A percentile compares a stretch with the other conserved stretches of the same genome.
These are phyloP conservation scores for Luperina nickerlii DNA, from an alignment of 2,888 invertebrate genomes.

Conservation along the genomic window DNA sequence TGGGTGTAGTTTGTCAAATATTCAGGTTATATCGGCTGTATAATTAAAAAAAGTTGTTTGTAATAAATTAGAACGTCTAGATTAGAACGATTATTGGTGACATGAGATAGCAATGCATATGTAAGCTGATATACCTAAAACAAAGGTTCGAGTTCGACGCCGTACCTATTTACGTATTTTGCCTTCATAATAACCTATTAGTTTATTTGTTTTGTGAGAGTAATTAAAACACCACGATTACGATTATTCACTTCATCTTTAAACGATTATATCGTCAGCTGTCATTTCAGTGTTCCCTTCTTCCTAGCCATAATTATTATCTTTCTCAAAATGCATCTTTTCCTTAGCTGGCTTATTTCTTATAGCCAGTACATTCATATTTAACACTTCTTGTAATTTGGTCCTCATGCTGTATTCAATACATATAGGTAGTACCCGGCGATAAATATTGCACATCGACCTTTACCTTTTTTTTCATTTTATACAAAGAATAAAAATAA, in stretches of 20 bases:
- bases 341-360: background rate
- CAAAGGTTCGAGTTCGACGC: background rate
- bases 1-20: conserved; percentile 67
- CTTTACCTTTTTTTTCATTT: too few relatives aligned
- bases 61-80: conserved; percentile 19
- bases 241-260: too few relatives aligned
- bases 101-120: background rate
- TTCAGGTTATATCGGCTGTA: conserved; percentile 60
- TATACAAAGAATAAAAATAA: too few relatives aligned
- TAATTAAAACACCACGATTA: too few relatives aligned
- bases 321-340: background rate
- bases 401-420: background rate
- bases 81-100: background rate
- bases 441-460: too few relatives aligned
- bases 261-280: background rate
- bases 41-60: conserved; percentile 50
- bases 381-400: background rate
- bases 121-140: background rate
- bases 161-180: background rate
- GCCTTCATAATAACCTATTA: too few relatives aligned
- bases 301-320: background rate
- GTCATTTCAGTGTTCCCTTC: background rate
- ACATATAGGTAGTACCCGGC: background rate
- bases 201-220: too few relatives aligned
- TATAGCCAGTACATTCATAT: background rate